A percentile compares a stretch with the other conserved stretches of the same genome.
Evolutionary conservation across 2,797 vertebrate species (phyloP).

Genomic region (Alca torda): DNA sequence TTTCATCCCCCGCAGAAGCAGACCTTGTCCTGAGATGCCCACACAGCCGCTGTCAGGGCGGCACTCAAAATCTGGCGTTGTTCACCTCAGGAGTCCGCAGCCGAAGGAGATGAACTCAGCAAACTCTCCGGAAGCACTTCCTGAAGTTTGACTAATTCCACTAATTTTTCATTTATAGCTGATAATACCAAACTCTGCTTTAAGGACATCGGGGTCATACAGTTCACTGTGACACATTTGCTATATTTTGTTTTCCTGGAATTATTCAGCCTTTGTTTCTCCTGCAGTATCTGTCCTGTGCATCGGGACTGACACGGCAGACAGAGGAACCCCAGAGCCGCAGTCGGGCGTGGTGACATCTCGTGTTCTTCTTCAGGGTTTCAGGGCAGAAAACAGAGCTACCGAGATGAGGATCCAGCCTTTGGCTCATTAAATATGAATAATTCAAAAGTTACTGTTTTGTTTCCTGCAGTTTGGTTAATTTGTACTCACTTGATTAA

Average conservation of each 20-base stretch:
- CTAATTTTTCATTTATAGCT: background rate
- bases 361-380: background rate
- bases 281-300: background rate
- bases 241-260: constrained; percentile 22
- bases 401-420: background rate
- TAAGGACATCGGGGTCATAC: background rate
- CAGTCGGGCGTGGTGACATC: accelerated
- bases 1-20: background rate
- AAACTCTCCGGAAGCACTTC: background rate
- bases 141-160: background rate
- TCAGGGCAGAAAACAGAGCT: background rate
- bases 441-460: background rate
- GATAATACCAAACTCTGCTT: background rate
- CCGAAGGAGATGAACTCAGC: accelerated
- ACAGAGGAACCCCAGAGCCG: background rate
- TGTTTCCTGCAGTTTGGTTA: background rate
- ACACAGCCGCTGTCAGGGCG: background rate
- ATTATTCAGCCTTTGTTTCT: background rate
- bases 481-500: background rate
- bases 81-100: background rate
- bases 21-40: background rate
- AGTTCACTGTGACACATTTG: background rate
- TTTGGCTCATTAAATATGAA: background rate
- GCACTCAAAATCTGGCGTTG: background rate
- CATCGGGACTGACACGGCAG: background rate